phyloP scores from a whole-genome alignment of 2,888 invertebrate species.

The Diplolepis rosae region DNA sequence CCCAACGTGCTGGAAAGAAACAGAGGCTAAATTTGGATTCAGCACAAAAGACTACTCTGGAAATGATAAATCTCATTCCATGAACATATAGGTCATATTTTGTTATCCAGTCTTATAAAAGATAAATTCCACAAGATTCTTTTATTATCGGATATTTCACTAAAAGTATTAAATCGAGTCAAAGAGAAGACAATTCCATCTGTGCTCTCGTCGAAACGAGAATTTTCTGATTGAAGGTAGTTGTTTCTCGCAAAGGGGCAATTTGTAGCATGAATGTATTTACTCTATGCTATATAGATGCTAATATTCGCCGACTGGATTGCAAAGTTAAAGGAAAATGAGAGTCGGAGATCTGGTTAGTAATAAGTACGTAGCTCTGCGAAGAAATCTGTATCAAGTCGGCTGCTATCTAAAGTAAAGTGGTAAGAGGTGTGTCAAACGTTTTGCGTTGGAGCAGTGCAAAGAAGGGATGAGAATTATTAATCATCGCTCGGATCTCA shows the following conservation, averaged over 20 bases:
- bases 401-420: conserved; percentile 43
- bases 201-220: not conserved
- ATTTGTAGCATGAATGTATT: conserved; percentile 40
- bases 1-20: too few relatives aligned
- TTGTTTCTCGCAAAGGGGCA: conserved; percentile 46
- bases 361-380: conserved; percentile 12
- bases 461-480: conserved; percentile 61
- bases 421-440: conserved; percentile 42
- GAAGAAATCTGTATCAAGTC: conserved; percentile 33
- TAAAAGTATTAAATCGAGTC: too few relatives aligned
- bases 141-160: too few relatives aligned
- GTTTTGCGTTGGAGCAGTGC: not conserved
- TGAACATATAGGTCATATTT: too few relatives aligned
- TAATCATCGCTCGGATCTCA: conserved; percentile 71
- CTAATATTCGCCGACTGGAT: conserved; percentile 47
- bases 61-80: too few relatives aligned
- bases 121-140: too few relatives aligned
- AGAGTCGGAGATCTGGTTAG: conserved; percentile 36
- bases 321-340: conserved; percentile 43
- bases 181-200: not conserved
- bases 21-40: too few relatives aligned
- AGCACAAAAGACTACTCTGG: too few relatives aligned
- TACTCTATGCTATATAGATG: conserved; percentile 37
- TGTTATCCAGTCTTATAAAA: too few relatives aligned
- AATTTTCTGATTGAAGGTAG: conserved; percentile 8